Evolutionary conservation across 2,797 vertebrate genomes (phyloP), one percentile per base, ranked within the genome.

Genomic region (Lutjanus argentimaculatus): DNA sequence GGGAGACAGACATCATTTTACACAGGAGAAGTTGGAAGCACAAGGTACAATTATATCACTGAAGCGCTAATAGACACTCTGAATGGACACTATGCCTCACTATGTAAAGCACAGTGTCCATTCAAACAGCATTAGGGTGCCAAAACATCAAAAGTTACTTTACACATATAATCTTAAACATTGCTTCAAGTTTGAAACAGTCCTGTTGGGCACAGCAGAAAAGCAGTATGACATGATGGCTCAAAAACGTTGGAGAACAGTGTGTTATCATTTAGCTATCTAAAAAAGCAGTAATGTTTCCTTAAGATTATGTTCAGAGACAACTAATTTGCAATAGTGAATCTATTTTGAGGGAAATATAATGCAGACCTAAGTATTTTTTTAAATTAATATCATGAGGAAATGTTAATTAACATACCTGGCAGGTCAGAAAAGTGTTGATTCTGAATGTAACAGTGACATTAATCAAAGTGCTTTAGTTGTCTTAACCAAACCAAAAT

Each of bases 91-190:
- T 25, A 25, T 25, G 25, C 25, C 25, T 25, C 25, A 25, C 2
- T 30, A 19, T 2, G 1, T 15, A 16, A 43, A 66, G 13, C 40
- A 11, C 1, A 21, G 14, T 52, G 48, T 66, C 55, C 52, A 51
- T n/a, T 73, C 8, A 45, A 45, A 56, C 51, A 52, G 16, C 8
- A 51, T 71, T 45, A 6, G 21, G 15, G 43, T 6, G 22, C 45
- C 48, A 67, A 67, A 70, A 22, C 43, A 46, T 52, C 36, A 56
- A 48, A 45, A 66, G 43, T 42, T 63, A 16, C 30, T 55, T 74
- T 42, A 42, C 52, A 36, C 58, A 68, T 82, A 56, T 53, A 65
- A 59, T 55, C 80, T 69, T 30, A 62, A 65, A 77, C 64, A 71
- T 43, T n/a, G 36, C 53, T 73, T 64, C 7, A 42, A 72, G 56